These are phyloP conservation scores for Chrysocyon brachyurus DNA, from an alignment of 2,797 vertebrate species.

Conservation along the genomic window DNA sequence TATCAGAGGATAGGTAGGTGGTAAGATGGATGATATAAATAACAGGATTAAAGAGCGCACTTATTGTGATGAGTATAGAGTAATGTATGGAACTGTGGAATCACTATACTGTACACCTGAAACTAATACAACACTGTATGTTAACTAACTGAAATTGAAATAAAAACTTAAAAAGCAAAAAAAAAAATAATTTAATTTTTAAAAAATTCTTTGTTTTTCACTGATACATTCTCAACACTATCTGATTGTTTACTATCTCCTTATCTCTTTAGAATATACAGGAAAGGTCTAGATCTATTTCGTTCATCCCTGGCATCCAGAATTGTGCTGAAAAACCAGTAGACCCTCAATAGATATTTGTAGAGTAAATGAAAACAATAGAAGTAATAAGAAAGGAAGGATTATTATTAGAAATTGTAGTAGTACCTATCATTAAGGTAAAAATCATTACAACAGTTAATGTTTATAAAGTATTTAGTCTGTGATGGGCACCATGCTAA, in stretches of 20 bases:
- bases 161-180: background rate
- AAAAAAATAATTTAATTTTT: background rate
- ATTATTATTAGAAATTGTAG: background rate
- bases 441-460: background rate
- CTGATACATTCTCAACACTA: background rate
- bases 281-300: background rate
- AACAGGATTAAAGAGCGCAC: background rate
- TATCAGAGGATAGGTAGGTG: background rate
- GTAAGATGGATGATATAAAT: background rate
- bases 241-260: background rate
- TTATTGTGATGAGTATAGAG: background rate
- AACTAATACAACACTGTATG: background rate
- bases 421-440: background rate
- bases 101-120: background rate
- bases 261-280: background rate
- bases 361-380: background rate
- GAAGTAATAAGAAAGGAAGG: background rate
- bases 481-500: background rate
- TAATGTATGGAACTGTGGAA: background rate
- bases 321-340: background rate
- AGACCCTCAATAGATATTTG: background rate
- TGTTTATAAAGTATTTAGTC: background rate
- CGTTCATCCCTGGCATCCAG: background rate
- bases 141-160: background rate
- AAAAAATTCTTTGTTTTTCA: background rate